Percentiles rank a stretch among this genome's conserved stretches.
phyloP scores from a whole-genome alignment of 2,888 invertebrate genomes.

The Syrphus vitripennis region DNA sequence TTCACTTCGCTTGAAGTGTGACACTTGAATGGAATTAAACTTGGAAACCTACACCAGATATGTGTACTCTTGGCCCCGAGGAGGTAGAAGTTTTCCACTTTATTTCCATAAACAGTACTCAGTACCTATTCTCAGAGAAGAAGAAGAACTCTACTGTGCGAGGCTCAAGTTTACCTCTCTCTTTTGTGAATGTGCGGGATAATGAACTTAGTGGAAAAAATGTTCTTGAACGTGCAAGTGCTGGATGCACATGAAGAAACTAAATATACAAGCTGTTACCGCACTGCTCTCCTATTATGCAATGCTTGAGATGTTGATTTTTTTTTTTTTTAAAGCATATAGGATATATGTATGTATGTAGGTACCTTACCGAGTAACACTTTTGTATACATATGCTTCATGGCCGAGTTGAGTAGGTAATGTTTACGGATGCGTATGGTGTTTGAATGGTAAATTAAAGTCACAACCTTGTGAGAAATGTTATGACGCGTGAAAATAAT shows the following conservation, averaged over 20 bases:
- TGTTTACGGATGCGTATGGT: conserved; percentile 22
- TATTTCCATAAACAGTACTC: not conserved
- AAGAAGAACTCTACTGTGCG: not conserved
- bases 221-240: conserved; percentile 52
- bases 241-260: conserved; percentile 48
- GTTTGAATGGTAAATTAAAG: conserved; percentile 42
- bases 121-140: not conserved
- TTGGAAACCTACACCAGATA: conserved; percentile 18
- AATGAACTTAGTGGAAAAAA: conserved; percentile 54
- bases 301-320: conserved; percentile 36
- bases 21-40: conserved; percentile 54
- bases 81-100: conserved; percentile 6
- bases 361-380: not conserved
- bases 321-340: not conserved
- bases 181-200: conserved; percentile 49
- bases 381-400: not conserved
- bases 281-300: conserved; percentile 33
- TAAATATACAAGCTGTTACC: not conserved
- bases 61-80: not conserved
- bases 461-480: conserved; percentile 29
- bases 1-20: conserved; percentile 54
- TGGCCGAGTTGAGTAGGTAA: conserved; percentile 25
- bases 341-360: not conserved
- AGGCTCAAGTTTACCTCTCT: not conserved
- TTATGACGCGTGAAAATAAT: conserved; percentile 51